A percentile compares a stretch with the other conserved stretches of the same genome.
Conservation (phyloP, 2,888 invertebrate species). For the Cordilura impudica region DNA sequence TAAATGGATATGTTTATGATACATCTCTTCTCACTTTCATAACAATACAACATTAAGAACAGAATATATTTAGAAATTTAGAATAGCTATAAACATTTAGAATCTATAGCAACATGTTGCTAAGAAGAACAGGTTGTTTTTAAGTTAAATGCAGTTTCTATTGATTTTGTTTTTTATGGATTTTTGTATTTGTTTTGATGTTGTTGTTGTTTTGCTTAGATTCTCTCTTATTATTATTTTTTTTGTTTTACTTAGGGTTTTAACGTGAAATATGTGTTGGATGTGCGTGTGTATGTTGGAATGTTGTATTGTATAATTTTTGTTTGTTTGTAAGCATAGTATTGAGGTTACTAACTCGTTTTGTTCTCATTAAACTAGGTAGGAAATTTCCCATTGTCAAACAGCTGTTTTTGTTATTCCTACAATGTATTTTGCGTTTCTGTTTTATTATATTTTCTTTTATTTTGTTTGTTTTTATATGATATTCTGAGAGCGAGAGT, state of each 20-base stretch:
- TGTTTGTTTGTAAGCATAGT: background rate
- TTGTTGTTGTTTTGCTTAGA: background rate
- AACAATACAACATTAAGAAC: no score
- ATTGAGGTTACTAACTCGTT: constrained; percentile 45
- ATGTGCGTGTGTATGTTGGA: constrained; percentile 32
- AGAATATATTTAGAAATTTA: no score
- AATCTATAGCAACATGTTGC: background rate
- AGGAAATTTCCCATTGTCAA: constrained; percentile 22
- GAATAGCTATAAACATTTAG: background rate
- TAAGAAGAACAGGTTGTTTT: background rate
- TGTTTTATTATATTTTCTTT: constrained; percentile 14
- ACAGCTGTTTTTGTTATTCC: constrained; percentile 44
- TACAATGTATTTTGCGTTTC: constrained; percentile 5
- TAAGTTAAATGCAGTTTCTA: background rate
- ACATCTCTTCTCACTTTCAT: no score
- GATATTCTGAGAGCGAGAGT: constrained; percentile 25
- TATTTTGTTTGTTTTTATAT: constrained; percentile 11
- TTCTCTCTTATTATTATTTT: background rate
- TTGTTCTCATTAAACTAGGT: constrained; percentile 9
- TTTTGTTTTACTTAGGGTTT: background rate
- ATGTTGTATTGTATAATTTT: constrained; percentile 31
- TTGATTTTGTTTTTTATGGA: background rate
- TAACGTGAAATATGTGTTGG: constrained; percentile 4
- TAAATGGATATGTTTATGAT: no score
- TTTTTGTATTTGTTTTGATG: background rate